Percentiles rank a stretch among this genome's conserved stretches.
Conservation (phyloP, 2,888 invertebrate genomes). For the Tetragonisca angustula region DNA sequence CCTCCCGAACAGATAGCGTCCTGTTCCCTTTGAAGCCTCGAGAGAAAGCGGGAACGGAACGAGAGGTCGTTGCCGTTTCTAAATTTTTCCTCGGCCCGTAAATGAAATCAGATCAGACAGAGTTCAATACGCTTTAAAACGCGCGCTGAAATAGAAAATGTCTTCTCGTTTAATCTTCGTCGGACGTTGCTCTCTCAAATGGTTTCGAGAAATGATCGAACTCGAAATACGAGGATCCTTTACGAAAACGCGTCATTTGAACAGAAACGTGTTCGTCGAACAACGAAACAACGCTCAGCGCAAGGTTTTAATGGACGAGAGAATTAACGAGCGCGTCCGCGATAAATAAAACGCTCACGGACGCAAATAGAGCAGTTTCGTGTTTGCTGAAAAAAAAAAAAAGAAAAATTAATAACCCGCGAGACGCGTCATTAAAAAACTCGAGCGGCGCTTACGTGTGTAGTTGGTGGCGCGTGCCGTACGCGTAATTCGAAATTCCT, state of each 20-base stretch:
- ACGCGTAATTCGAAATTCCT: neutral
- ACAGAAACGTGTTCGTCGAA: neutral
- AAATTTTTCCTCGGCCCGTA: neutral
- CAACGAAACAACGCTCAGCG: neutral
- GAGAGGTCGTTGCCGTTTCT: neutral
- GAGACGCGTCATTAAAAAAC: neutral
- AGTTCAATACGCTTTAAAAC: neutral
- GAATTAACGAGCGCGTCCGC: conserved; percentile 1
- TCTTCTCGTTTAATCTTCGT: too few species aligned
- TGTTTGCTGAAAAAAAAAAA: neutral
- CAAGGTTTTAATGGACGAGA: neutral
- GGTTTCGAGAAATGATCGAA: neutral
- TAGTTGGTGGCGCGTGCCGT: too few species aligned
- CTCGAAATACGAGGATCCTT: neutral
- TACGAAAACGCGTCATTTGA: neutral
- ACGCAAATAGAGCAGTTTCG: neutral
- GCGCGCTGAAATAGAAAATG: too few species aligned
- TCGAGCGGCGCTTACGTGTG: neutral
- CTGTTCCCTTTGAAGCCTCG: conserved; percentile 1
- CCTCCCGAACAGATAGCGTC: neutral
- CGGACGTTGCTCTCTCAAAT: too few species aligned
- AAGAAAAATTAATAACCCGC: conserved; percentile 15
- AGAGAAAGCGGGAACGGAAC: neutral
- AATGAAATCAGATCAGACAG: neutral
- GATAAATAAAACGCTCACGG: conserved; percentile 19